phyloP scores from a whole-genome alignment of 2,888 invertebrate genomes.

The Acanthococcus lagerstroemiae region DNA sequence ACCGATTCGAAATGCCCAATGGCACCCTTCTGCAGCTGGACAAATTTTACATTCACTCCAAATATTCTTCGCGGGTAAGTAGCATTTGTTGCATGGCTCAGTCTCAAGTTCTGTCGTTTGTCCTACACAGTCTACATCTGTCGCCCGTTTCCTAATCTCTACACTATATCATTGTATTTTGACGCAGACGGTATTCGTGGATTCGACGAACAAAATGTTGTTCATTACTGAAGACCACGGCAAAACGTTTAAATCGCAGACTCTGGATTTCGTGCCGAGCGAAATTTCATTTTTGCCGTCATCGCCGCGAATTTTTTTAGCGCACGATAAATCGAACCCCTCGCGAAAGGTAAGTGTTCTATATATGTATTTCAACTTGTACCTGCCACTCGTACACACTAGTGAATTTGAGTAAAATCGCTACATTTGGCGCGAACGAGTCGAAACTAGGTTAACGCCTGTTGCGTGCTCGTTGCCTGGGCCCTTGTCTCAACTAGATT shows the following conservation, averaged over 20 bases:
- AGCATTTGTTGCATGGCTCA: constrained; percentile 31
- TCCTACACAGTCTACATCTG: no score
- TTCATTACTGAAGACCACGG: constrained; percentile 70
- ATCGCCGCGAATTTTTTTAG: constrained; percentile 57
- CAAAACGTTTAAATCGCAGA: constrained; percentile 51
- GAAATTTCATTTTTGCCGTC: constrained; percentile 66
- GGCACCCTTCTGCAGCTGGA: constrained; percentile 59
- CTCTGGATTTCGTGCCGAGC: constrained; percentile 64
- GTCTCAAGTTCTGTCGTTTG: not conserved
- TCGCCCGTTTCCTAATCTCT: not conserved
- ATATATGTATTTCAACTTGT: no score
- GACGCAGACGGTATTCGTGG: constrained; percentile 73
- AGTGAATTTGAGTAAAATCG: no score
- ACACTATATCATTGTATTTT: not conserved
- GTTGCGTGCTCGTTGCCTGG: no score
- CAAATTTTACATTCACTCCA: constrained; percentile 76
- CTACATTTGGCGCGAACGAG: no score
- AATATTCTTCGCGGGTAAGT: constrained; percentile 68
- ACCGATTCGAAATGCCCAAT: constrained; percentile 51
- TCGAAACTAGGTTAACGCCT: no score
- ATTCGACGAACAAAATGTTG: constrained; percentile 62
- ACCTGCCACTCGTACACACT: no score
- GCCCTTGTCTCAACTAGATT: no score
- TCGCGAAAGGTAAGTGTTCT: constrained; percentile 51
- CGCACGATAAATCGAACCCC: constrained; percentile 61